Evolutionary conservation across 2,797 vertebrate genomes (phyloP), one percentile per base, ranked within the genome.

Genomic region (Falco peregrinus): DNA sequence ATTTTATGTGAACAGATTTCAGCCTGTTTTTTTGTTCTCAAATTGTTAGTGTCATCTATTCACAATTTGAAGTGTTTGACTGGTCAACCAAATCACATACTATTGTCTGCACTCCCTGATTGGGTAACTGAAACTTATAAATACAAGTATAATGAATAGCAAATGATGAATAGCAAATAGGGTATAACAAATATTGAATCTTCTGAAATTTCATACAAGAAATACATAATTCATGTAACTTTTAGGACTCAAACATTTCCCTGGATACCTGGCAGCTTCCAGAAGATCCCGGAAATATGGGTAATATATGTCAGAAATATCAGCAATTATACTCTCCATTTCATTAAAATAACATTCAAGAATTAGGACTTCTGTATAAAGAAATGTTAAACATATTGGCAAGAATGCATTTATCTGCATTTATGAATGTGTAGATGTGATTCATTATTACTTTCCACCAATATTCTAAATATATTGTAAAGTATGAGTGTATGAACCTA

Each of bases 81-180:
- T 83, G 95, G 96, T 96, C 95, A 96, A 95, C 75, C 78, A 95
- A 97, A 97, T 96, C 95, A 94, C 68, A 80, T 35, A 68, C 80
- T 87, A 95, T 96, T 97, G 96, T 96, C 94, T 97, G 84, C 4
- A 5, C 17, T 95, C 90, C 71, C 53, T 74, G 86, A 93, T 90
- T 95, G 91, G 81, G 94, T 93, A 76, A 89, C 77, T 87, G 86
- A 93, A 94, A 90, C 84, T 89, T 80, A 93, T 56, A 95, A 96
- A 94, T 93, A 93, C 81, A 85, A 93, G 60, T 83, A 77, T 92
- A 95, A 95, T 95, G 94, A 96, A 90, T 89, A 89, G 77, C 48
- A 96, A 95, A 93, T 87, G 85, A 93, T 92, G 96, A 97, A 96
- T 96, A 96, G 61, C 80, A 92, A 96, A 95, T 90, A 87, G 60